Percentiles rank a stretch among this genome's conserved stretches.
phyloP scores from a whole-genome alignment of 2,888 invertebrate species.

The Parascotia fuliginaria region DNA sequence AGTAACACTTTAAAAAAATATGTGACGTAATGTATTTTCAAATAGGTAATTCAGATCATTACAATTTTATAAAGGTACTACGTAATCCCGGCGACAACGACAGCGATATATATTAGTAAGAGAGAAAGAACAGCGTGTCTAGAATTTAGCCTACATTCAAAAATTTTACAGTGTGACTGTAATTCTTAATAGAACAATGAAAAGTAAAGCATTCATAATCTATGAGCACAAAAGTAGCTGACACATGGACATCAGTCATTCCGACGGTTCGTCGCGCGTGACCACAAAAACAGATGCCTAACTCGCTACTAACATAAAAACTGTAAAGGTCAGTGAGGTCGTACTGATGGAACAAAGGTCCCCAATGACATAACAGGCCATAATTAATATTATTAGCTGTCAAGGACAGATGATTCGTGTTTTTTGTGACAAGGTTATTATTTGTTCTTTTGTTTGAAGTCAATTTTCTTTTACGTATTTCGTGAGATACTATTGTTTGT shows the following conservation, averaged over 20 bases:
- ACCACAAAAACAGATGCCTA: slow-evolving; percentile 73
- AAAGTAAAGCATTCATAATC: no score
- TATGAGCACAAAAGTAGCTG: slow-evolving; percentile 65
- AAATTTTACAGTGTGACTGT: no score
- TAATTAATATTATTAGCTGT: slow-evolving; percentile 56
- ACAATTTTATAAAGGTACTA: no score
- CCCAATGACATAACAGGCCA: slow-evolving; percentile 54
- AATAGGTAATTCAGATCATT: no score
- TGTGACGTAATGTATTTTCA: no score
- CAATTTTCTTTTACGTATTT: slow-evolving; percentile 28
- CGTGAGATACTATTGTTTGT: neutral
- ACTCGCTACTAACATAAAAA: slow-evolving; percentile 61
- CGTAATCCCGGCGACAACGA: no score
- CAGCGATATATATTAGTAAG: no score
- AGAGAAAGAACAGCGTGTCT: no score
- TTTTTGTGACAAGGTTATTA: slow-evolving; percentile 29
- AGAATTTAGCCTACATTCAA: no score
- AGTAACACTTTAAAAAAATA: no score
- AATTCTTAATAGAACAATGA: no score
- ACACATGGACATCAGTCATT: slow-evolving; percentile 78
- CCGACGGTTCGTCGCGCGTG: slow-evolving; percentile 61
- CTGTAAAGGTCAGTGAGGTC: slow-evolving; percentile 64
- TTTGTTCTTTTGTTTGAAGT: slow-evolving; percentile 23
- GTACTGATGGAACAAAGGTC: slow-evolving; percentile 66
- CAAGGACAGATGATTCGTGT: slow-evolving; percentile 40